Evolutionary conservation across 2,888 invertebrate genomes (phyloP), one percentile per base, ranked within the genome.

Genomic region (Drosophila fungiperda): DNA sequence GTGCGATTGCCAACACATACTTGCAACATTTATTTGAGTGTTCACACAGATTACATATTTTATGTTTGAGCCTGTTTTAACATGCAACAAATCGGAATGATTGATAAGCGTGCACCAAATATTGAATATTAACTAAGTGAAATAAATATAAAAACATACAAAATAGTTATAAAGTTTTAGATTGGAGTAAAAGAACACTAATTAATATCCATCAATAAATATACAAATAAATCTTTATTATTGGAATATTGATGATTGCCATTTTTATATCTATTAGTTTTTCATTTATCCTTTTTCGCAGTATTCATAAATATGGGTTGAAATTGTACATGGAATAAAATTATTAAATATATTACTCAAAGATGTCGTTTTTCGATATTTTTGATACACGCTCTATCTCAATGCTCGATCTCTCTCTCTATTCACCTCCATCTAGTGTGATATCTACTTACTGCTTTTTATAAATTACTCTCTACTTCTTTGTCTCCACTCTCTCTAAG

Each of bases 1-100:
- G 78, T 67, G 75, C 78, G 38, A 66, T 60, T 70, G 63, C 40
- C 32, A 67, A 65, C 58, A 62, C 57, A 62, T 52, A 33, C 36
- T 26, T 9, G 40, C 26, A 20, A 9, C 7, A 50, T 29, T n/a
- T 45, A 48, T 23, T n/a, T 1, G 26, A 11, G 33, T 68, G 53
- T 53, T 32, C 32, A 54, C 52, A 26, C 55, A 55, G 55, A 23
- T 55, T 36, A 29, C 55, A 23, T 32, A 38, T 20, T 50, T 33
- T 54, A 17, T 53, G 67, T 48, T 67, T 1, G 6, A 26, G 32
- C n/a, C 36, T 0, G 8, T 17, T 15, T 0, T 45, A 1, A 1
- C 20, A 15, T 15, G 45, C 45, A 45, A n/a, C 38, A 3, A 17
- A 38, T 38, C 17, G 17, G 9, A 38, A 8, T 38, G 17, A 17